Base-by-base conservation (phyloP, 2,797 vertebrate species). In the Platyrinchus mystaceus region DNA sequence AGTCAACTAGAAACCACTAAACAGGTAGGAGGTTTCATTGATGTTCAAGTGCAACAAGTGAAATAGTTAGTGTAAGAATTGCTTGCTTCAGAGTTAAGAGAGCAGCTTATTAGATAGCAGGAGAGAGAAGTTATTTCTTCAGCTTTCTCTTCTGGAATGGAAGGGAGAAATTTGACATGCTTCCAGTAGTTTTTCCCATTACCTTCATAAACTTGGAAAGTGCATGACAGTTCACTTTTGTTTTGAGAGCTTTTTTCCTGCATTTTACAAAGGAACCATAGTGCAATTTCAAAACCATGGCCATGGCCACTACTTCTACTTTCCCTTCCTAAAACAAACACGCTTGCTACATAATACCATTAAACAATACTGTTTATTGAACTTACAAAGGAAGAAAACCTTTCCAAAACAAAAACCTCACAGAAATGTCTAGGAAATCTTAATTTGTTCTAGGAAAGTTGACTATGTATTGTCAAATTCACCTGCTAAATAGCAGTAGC, bases 1-100 rank as follows among this genome's bases (percentile, higher is more conserved):
- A 97, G 97, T 88, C 97, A 97, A 97, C 97, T 97, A 98, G 97
- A 97, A 97, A 96, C 84, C 89, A 90, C 84, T 78, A 67, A 86
- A 96, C 93, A 96, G 89, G 82, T 66, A 21, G 71, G 62, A 97
- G 98, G 97, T 97, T 97, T 98, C 97, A 97, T 97, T 96, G 92
- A 98, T 98, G 98, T 98, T 98, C 98, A 98, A 96, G 96, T 98
- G 98, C 98, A 98, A 98, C 96, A 96, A 77, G 75, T 89, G 84
- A 60, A 97, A 96, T 4, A n/a, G 69, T 98, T 98, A 98, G 97
- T 94, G 44, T 41, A 26, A 82, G 92, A 97, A 89, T 66, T 70
- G 88, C 83, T 96, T 66, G 90, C 37, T 87, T 94, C 80, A 90
- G 89, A 92, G 92, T 81, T 88, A 95, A 96, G 90, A 77, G 2